phyloP scores from a whole-genome alignment of 2,888 invertebrate genomes.

The Spilarctia lutea region DNA sequence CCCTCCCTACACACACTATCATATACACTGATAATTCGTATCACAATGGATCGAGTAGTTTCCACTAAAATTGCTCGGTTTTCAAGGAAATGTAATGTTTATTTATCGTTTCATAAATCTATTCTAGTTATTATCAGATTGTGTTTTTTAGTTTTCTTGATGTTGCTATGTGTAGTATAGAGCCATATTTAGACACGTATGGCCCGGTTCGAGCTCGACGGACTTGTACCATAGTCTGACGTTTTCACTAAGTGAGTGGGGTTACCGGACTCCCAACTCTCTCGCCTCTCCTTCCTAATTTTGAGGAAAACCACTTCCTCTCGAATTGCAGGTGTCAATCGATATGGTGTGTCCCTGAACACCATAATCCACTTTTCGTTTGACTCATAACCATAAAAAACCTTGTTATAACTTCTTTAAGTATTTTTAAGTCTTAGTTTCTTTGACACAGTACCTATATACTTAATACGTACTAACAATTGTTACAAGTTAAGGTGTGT shows the following conservation, averaged over 20 bases:
- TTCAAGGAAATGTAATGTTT: constrained; percentile 55
- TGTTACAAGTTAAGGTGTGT: constrained; percentile 6
- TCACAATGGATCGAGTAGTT: constrained; percentile 57
- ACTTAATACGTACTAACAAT: constrained; percentile 8
- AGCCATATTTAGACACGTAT: neutral
- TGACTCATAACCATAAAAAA: too few species aligned
- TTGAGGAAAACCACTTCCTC: too few species aligned
- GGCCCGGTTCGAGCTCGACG: too few species aligned
- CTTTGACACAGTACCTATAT: neutral
- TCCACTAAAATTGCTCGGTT: constrained; percentile 55
- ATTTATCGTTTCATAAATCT: constrained; percentile 48
- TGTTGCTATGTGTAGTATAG: constrained; percentile 32
- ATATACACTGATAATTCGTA: constrained; percentile 65
- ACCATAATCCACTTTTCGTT: too few species aligned
- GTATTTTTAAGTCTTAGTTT: neutral
- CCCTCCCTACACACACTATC: constrained; percentile 61
- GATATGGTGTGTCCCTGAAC: too few species aligned
- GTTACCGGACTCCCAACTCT: too few species aligned
- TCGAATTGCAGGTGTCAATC: too few species aligned
- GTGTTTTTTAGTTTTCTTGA: constrained; percentile 38
- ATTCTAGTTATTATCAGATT: constrained; percentile 49
- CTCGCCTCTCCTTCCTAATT: too few species aligned
- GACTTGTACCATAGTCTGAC: too few species aligned
- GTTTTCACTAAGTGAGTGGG: too few species aligned
- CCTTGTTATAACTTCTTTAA: too few species aligned